A percentile compares a stretch with the other conserved stretches of the same genome.
These are phyloP conservation scores for Drosophila conformis DNA, from an alignment of 2,888 invertebrate species.

Conservation along the genomic window DNA sequence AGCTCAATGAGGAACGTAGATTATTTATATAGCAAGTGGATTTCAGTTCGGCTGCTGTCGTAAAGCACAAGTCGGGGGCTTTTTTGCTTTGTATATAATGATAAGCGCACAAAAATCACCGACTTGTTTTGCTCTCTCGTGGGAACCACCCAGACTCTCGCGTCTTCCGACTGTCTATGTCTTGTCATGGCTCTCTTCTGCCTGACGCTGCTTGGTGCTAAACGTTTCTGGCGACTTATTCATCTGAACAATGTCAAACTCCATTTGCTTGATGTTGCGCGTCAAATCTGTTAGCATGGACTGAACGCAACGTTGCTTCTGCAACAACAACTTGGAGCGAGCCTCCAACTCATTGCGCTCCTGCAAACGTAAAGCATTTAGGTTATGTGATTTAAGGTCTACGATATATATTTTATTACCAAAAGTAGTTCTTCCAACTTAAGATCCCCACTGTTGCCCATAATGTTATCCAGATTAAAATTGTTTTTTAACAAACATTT, in stretches of 20 bases:
- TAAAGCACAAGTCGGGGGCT: constrained; percentile 49
- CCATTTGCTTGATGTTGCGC: constrained; percentile 55
- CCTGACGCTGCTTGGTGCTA: neutral
- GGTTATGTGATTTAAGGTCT: neutral
- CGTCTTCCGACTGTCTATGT: neutral
- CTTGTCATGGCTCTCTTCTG: constrained; percentile 23
- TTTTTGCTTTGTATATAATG: constrained; percentile 13
- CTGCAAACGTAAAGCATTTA: constrained; percentile 9
- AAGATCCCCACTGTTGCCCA: constrained; percentile 27
- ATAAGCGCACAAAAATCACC: constrained; percentile 39
- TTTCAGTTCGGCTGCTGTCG: constrained; percentile 9
- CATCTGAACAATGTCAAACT: constrained; percentile 43
- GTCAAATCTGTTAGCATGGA: constrained; percentile 58
- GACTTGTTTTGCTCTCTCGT: constrained; percentile 18
- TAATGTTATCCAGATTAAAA: constrained; percentile 33
- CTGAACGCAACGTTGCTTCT: constrained; percentile 48
- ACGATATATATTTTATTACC: neutral
- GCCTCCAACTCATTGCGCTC: constrained; percentile 40
- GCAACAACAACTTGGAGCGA: constrained; percentile 15
- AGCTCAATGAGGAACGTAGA: neutral
- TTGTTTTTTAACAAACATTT: constrained; percentile 43
- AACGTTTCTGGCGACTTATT: neutral
- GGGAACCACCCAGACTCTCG: neutral
- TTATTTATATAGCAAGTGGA: constrained; percentile 51
- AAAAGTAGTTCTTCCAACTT: constrained; percentile 47